Evolutionary conservation across 2,888 invertebrate species (phyloP).

Genomic region (Ryuthela nishihirai): DNA sequence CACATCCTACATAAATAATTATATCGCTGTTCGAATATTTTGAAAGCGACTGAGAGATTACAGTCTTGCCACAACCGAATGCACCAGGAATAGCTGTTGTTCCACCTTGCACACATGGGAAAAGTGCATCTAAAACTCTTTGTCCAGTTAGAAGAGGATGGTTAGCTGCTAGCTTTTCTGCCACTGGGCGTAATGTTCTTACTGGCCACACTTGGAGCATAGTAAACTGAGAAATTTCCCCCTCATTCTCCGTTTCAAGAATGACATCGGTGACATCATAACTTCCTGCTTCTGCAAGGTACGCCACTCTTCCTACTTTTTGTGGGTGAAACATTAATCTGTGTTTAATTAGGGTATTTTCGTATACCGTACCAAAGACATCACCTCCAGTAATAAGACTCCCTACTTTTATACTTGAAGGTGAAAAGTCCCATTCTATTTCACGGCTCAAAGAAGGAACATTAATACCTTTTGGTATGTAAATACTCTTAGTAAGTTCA

Average conservation of each 20-base stretch:
- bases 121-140: slow-evolving; percentile 94
- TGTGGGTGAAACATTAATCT: slow-evolving; percentile 91
- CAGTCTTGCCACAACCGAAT: slow-evolving; percentile 99
- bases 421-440: slow-evolving; percentile 87
- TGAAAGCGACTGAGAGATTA: slow-evolving; percentile 98
- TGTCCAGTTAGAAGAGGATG: slow-evolving; percentile 97
- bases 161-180: slow-evolving; percentile 98
- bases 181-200: slow-evolving; percentile 90
- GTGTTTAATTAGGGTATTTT: slow-evolving; percentile 97
- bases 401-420: slow-evolving; percentile 74
- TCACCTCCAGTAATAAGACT: slow-evolving; percentile 99
- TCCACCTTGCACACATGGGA: slow-evolving; percentile 98
- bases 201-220: slow-evolving; percentile 99
- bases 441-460: slow-evolving; percentile 79
- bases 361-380: slow-evolving; percentile 90
- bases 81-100: slow-evolving; percentile 99
- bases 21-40: slow-evolving; percentile 99
- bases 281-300: slow-evolving; percentile 87
- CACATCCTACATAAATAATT: slow-evolving; percentile 99
- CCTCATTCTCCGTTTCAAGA: slow-evolving; percentile 97
- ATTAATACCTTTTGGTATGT: slow-evolving; percentile 99
- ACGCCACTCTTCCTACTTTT: slow-evolving; percentile 94
- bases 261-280: slow-evolving; percentile 94
- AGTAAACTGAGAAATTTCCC: slow-evolving; percentile 80
- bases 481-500: slow-evolving; percentile 90